Evolutionary conservation across 37 sponge, comb jelly and placozoan genomes (phyloP), one percentile per base, ranked within the genome.

Genomic region (Bolinopsis microptera): DNA sequence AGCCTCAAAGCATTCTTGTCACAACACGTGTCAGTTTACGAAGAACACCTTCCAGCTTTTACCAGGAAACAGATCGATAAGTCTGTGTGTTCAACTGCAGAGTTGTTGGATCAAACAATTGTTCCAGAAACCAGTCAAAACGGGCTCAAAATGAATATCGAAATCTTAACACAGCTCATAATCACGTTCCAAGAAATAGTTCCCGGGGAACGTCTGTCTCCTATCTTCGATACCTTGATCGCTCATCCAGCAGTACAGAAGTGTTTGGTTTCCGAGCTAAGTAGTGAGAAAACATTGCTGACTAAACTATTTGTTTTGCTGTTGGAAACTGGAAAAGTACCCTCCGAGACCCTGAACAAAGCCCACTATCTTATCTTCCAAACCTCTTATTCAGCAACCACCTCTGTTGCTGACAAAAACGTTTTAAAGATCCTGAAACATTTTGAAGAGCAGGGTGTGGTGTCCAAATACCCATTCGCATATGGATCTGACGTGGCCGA

Each of bases 391-490:
- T 9, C 32, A 9, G 48, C 26, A 2, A 86, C 90, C 41, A 39
- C 90, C 0, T 39, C 48, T 38, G 2, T 48, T 1, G 40, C 90
- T 34, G 90, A 86, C 61, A 13, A 24, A 48, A 16, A 41, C 2
- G 0, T 86, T 3, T 37, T 34, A 40, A 40, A 38, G 61, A 86
- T 86, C 61, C 90, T 86, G 30, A 86, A 86, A 86, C 90, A 41
- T n/a, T 41, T 86, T 26, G 30, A 86, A 3, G 9, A 28, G 61
- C 34, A n/a, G 5, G 61, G 61, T 39, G 90, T 86, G 3, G 39
- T 26, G 0, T 86, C 90, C n/a, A 28, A 86, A 30, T 86, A 86
- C 90, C 90, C 90, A 13, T 86, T 86, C 48, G 90, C 61, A n/a
- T 40, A 39, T n/a, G 61, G 90, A n/a, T 35, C n/a, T 28, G 13